Evolutionary conservation across 2,797 vertebrate species (phyloP), one percentile per base, ranked within the genome.

Genomic region (Scleropages formosus): DNA sequence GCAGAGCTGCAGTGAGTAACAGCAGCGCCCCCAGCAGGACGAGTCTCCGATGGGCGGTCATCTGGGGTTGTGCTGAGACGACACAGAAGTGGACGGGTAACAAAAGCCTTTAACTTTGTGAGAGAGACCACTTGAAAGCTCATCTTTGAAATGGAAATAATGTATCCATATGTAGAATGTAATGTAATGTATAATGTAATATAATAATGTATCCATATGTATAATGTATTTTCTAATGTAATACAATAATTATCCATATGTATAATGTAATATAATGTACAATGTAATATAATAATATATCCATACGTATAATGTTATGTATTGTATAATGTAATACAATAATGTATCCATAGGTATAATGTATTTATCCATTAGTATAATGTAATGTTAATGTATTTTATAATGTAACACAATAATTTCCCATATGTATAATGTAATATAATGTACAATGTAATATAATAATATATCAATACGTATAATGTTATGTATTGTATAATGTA

Each of bases 11-110:
- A 56, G 86, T 51, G 0, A 92, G 80, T 80, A 92, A 46, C 82
- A 91, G 78, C 74, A 83, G 87, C 22, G 85, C 49, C 80, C 88
- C 92, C 53, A 92, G 79, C 0, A 82, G 79, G 70, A 84, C 63
- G 51, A 91, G 82, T 85, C 84, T 91, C 79, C 83, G 81, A 71
- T 73, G 82, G 76, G 39, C 77, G 49, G 65, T 82, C 88, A 88
- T 90, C 6, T 31, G 66, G 62, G 79, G 73, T 81, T 39, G 39
- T 39, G 72, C 75, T 87, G 83, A 26, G 83, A 70, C 80, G 68
- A 74, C 72, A 80, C 22, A 27, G 26, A 24, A 26, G 16, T 10
- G 9, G 4, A 27, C 26, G 27, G 68, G 47, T 24, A 1, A 8
- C 11, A 18, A 1, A 27, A 22, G 8, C 20, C 12, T 22, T 24